Base-by-base conservation (phyloP, 2,888 invertebrate genomes). In the Brenthis ino region DNA sequence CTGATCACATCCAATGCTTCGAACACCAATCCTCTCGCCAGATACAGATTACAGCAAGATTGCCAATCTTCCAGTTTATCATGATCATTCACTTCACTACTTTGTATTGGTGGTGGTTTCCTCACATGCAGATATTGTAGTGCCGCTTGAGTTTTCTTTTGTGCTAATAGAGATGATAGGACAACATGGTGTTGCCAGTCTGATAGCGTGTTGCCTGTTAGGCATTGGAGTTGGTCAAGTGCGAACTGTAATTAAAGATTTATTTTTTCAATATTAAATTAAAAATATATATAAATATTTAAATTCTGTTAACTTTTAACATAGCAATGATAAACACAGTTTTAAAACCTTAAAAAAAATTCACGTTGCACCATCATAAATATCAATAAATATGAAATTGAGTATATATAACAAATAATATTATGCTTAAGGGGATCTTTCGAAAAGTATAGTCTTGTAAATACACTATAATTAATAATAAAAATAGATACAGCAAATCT, bases 151-250 rank as follows among this genome's bases (percentile, higher is more conserved):
- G 94, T 94, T 75, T 96, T 95, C 74, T 95, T 94, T 79, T 96
- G 96, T 0, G 94, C 93, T 6, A 96, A 87, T 4, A 96, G 86
- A 0, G 96, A 93, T 6, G 95, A 94, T 6, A 97, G 82, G 0
- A 96, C 95, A 0, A 95, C 93, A 68, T 93, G 93, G 83, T 97
- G 97, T 80, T 97, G 96, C 96, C 96, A 96, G 12, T 94, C 93
- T 37, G 94, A 93, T 16, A 97, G 89, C 28, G 90, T 88, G 76
- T 92, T 89, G 76, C 93, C 93, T 0, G 96, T 94, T 33, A 94
- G 83, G 78, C 96, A 95, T 75, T 96, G 91, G 6, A 96, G 87
- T 74, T 95, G 94, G 75, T 94, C 93, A 66, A 96, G 87, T 0
- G 96, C 95, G 73, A 95, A 95, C 95, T 95, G 86, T 50, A 71